Evolutionary conservation across 2,888 invertebrate species (phyloP), one percentile per base, ranked within the genome.

Genomic region (Orthosia incerta): DNA sequence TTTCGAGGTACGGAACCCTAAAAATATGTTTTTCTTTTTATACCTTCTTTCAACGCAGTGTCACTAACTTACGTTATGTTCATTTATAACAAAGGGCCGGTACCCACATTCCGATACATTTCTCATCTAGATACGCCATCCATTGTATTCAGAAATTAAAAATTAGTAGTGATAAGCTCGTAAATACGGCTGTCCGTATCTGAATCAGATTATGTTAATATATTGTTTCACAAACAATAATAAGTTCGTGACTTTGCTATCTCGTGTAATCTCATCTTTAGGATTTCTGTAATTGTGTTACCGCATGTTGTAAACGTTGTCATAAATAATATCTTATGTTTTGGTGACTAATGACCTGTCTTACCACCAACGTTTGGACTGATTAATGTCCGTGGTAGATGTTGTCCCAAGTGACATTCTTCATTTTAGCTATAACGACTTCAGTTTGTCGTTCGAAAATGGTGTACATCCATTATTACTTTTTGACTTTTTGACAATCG

Each of bases 121-220:
- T 80, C 80, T 59, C 73, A 85, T 83, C 83, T 74, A 50, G 83
- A 85, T 85, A 85, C 48, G 55, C 18, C 61, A 11, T 46, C 76
- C 69, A 85, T 86, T 83, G 82, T 86, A 71, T 80, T 71, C 67
- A 79, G 69, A 81, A 74, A 75, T 76, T 68, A 74, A 83, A 85
- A 83, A 83, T 70, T 15, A 16, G n/a, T 56, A 20, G 16, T 61
- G 57, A 77, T 60, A 80, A 71, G 64, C 60, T 57, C 62, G 23
- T 81, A 68, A 75, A 79, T 74, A 68, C 60, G 56, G 20, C 61
- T 63, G 57, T 1, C 45, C 15, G 1, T 81, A 84, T 79, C 66
- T 63, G 61, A 79, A 86, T 76, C 75, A 60, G 77, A 76, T 80
- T 82, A 80, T 77, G 75, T 23, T 60, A 84, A 86, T 80, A 55